Evolutionary conservation across 2,888 invertebrate genomes (phyloP).

Genomic region (Emmelina monodactyla): DNA sequence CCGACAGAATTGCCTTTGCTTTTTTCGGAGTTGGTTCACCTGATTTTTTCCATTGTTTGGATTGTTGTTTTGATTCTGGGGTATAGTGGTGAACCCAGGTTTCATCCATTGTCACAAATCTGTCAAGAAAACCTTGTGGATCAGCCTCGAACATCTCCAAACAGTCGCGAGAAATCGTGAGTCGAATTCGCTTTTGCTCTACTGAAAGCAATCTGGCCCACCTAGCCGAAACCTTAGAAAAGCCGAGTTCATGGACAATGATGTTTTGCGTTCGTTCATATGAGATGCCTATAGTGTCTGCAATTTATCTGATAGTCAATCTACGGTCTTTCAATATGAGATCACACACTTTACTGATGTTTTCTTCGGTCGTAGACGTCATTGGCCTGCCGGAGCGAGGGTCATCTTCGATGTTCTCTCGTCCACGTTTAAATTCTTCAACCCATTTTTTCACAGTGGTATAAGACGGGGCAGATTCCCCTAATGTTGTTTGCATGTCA

Average conservation of each 20-base stretch:
- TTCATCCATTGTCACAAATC: slow-evolving; percentile 7
- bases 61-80: slow-evolving; percentile 3
- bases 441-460: slow-evolving; percentile 13
- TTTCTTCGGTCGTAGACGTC: slow-evolving; percentile 6
- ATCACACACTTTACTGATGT: slow-evolving; percentile 14
- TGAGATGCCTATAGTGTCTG: slow-evolving; percentile 6
- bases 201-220: slow-evolving; percentile 12
- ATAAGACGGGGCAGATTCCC: slow-evolving; percentile 13
- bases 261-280: slow-evolving; percentile 11
- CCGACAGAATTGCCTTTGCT: neutral
- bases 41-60: slow-evolving; percentile 3
- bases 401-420: slow-evolving; percentile 15
- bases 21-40: slow-evolving; percentile 1
- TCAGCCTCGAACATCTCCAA: slow-evolving; percentile 12
- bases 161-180: slow-evolving; percentile 11
- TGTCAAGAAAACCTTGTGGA: slow-evolving; percentile 1
- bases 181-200: slow-evolving; percentile 10
- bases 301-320: slow-evolving; percentile 14
- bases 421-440: slow-evolving; percentile 15
- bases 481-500: slow-evolving; percentile 4
- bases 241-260: slow-evolving; percentile 9
- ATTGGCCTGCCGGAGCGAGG: slow-evolving; percentile 10
- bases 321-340: slow-evolving; percentile 11
- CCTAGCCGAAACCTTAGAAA: slow-evolving; percentile 12
- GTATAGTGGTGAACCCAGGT: slow-evolving; percentile 5